Evolutionary conservation across 2,113 vertebrate genomes (phyloP).

Genomic region (Oostethus manadensis): DNA sequence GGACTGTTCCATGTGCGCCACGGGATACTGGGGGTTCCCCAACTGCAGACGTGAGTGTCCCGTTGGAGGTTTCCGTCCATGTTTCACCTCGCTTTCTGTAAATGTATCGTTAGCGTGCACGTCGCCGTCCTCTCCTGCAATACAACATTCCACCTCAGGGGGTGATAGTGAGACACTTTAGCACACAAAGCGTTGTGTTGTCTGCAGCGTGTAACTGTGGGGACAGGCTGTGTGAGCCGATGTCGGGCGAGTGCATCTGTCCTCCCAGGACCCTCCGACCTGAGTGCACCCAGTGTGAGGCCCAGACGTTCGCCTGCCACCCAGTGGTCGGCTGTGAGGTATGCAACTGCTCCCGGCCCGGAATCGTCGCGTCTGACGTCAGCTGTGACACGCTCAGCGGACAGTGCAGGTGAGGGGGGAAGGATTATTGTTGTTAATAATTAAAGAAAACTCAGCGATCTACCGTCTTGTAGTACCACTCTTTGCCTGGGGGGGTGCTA

Average conservation of each 20-base stretch:
- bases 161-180: not conserved
- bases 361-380: constrained; percentile 70
- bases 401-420: constrained; percentile 83
- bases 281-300: constrained; percentile 83
- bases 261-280: constrained; percentile 85
- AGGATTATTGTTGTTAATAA: too few relatives aligned
- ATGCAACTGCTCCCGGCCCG: constrained; percentile 86
- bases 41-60: constrained; percentile 86
- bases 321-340: constrained; percentile 89
- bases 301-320: constrained; percentile 91
- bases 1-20: constrained; percentile 90
- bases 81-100: too few relatives aligned
- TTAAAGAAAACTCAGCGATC: too few relatives aligned
- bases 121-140: not conserved
- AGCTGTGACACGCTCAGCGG: constrained; percentile 82
- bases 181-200: not conserved
- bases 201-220: constrained; percentile 87
- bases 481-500: not conserved
- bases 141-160: not conserved
- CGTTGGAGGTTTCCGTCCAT: not conserved
- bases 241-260: constrained; percentile 88
- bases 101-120: not conserved
- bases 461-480: not conserved
- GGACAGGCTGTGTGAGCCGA: constrained; percentile 81
- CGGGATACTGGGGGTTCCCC: constrained; percentile 94